Percentiles rank a stretch among this genome's conserved stretches.
Evolutionary conservation across 53 echinoderm and acorn worm genomes (phyloP).

Genomic region (Astropecten irregularis): DNA sequence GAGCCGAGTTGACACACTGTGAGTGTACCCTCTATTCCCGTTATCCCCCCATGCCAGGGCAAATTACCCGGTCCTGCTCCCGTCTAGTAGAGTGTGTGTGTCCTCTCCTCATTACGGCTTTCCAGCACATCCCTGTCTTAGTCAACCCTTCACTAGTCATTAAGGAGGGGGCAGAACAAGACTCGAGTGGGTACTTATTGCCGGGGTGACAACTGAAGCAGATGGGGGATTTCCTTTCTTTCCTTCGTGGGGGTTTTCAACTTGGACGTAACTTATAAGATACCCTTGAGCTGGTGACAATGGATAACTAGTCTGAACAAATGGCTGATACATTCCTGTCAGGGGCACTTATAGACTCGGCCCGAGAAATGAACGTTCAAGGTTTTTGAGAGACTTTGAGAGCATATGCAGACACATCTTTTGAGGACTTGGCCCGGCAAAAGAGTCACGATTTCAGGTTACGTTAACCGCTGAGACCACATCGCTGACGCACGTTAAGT

Average conservation of each 20-base stretch:
- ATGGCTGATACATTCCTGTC: neutral
- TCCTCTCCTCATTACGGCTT: too few relatives aligned
- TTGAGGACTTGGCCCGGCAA: too few relatives aligned
- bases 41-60: constrained; percentile 44
- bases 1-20: constrained; percentile 34
- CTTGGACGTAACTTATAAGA: neutral
- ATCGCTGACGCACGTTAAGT: too few relatives aligned
- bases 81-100: too few relatives aligned
- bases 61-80: constrained; percentile 13
- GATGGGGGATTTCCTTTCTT: constrained; percentile 44
- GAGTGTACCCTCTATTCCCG: constrained; percentile 26
- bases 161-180: constrained; percentile 33
- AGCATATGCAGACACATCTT: too few relatives aligned
- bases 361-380: neutral
- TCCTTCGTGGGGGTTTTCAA: constrained; percentile 18
- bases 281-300: constrained; percentile 3
- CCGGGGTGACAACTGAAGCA: constrained; percentile 19
- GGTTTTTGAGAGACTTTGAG: too few relatives aligned
- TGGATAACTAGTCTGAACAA: neutral
- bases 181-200: neutral
- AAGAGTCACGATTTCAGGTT: too few relatives aligned
- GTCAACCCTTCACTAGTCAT: constrained; percentile 38
- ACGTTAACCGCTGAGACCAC: too few relatives aligned
- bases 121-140: too few relatives aligned
- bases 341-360: neutral